phyloP scores from a whole-genome alignment of 2,113 vertebrate genomes.

The human (Homo sapiens) region DNA sequence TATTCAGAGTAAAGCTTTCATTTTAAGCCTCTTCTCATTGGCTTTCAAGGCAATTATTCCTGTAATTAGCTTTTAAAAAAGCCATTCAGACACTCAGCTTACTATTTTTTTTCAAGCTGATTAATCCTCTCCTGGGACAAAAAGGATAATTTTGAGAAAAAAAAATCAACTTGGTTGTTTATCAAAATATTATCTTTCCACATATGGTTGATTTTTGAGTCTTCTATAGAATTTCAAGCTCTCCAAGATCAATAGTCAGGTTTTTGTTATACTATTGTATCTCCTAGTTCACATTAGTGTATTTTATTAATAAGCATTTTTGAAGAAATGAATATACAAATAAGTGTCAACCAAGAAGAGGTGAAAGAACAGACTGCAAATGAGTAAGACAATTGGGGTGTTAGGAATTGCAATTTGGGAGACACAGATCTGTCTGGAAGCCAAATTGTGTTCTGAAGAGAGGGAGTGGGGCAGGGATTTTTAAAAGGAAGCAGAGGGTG shows the following conservation, averaged over 20 bases:
- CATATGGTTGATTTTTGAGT: background rate
- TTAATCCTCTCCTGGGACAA: background rate
- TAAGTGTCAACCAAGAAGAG: background rate
- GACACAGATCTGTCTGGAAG: background rate
- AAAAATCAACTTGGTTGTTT: background rate
- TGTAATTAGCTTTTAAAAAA: background rate
- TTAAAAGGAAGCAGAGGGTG: background rate
- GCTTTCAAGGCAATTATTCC: background rate
- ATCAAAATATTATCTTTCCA: conserved; percentile 19
- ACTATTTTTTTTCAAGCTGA: background rate
- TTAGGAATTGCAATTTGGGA: background rate
- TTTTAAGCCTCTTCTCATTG: conserved; percentile 5
- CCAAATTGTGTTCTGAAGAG: background rate
- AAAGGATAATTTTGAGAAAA: background rate
- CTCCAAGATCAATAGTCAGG: background rate
- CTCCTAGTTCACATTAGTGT: background rate
- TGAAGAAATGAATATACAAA: background rate
- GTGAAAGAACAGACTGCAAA: background rate
- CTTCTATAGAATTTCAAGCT: background rate
- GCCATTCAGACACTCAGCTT: background rate
- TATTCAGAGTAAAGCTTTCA: background rate
- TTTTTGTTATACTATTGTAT: background rate
- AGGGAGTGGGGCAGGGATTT: background rate
- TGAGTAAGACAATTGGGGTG: background rate
- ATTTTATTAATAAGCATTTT: background rate